phyloP scores from a whole-genome alignment of 2,888 invertebrate species.

The Latrodectus elegans region DNA sequence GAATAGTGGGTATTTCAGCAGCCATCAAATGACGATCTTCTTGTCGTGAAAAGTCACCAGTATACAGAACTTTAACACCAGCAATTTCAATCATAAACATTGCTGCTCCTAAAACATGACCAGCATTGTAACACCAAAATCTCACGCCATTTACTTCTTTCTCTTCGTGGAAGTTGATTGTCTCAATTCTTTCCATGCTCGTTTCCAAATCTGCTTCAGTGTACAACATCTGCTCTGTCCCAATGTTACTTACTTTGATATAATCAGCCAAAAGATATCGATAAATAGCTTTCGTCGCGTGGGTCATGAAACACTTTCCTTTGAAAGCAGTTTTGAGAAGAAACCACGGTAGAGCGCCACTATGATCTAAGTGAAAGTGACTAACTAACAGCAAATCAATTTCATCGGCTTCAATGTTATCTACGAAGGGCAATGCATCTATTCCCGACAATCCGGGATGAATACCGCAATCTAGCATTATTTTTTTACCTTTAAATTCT shows the following conservation, averaged over 20 bases:
- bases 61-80: conserved; percentile 94
- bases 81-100: conserved; percentile 99
- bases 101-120: conserved; percentile 98
- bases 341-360: conserved; percentile 98
- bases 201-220: conserved; percentile 97
- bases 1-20: conserved; percentile 96
- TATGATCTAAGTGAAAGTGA: conserved; percentile 98
- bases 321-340: conserved; percentile 97
- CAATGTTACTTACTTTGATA: conserved; percentile 98
- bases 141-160: conserved; percentile 93
- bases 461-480: conserved; percentile 99
- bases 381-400: conserved; percentile 86
- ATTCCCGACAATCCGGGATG: conserved; percentile 94
- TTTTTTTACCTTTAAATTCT: conserved; percentile 98
- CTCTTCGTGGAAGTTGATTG: conserved; percentile 97
- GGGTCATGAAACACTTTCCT: conserved; percentile 99
- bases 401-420: conserved; percentile 97
- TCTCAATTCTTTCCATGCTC: conserved; percentile 99
- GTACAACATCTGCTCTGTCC: conserved; percentile 96
- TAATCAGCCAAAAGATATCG: conserved; percentile 98
- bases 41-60: conserved; percentile 98
- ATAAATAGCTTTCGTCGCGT: conserved; percentile 99
- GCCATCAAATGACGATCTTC: conserved; percentile 99
- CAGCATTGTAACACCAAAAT: conserved; percentile 99
- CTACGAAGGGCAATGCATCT: conserved; percentile 98